phyloP scores from a whole-genome alignment of 2,113 vertebrate species.

The Halcyon malimbica region DNA sequence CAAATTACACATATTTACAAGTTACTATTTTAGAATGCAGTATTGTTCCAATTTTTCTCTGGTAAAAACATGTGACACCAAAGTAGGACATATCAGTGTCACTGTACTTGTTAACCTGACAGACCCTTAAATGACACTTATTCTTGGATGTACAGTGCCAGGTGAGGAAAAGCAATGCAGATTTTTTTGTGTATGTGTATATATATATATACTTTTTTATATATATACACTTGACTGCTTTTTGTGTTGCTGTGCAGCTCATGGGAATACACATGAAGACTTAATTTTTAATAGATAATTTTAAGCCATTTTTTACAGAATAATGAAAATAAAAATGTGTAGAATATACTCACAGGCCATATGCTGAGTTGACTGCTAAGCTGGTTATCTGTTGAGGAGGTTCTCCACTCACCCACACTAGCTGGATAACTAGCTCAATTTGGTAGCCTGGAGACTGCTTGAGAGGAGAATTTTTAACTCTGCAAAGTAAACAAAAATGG shows the following conservation, averaged over 20 bases:
- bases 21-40: neutral
- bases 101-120: neutral
- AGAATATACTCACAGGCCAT: conserved; percentile 88
- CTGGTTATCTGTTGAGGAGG: conserved; percentile 97
- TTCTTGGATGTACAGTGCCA: neutral
- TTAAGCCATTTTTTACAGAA: neutral
- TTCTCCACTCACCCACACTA: conserved; percentile 97
- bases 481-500: conserved; percentile 70
- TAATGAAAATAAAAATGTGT: neutral
- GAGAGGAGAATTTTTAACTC: conserved; percentile 93
- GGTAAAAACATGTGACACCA: neutral
- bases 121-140: neutral
- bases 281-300: neutral
- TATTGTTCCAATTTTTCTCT: neutral
- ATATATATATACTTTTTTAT: too few relatives aligned
- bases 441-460: conserved; percentile 97
- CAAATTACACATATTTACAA: neutral
- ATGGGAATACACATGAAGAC: neutral
- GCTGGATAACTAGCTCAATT: conserved; percentile 93
- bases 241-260: neutral
- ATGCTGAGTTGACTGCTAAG: conserved; percentile 92
- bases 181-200: neutral
- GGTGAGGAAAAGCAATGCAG: neutral
- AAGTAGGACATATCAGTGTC: neutral
- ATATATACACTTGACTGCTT: neutral